phyloP scores from a whole-genome alignment of 2,113 vertebrate genomes.

The Lontra canadensis region DNA sequence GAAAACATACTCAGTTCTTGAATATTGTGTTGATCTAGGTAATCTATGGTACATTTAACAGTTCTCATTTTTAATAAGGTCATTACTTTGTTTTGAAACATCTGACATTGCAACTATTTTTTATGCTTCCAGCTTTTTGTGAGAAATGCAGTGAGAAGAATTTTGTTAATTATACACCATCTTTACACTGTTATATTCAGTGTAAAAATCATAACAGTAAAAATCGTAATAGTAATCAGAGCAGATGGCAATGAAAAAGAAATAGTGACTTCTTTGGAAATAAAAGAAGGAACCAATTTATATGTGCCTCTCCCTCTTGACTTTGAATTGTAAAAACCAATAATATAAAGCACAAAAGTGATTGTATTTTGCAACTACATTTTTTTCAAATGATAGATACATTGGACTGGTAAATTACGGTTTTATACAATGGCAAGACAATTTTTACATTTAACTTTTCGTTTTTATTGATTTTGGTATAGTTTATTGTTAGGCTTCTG shows the following conservation, averaged over 20 bases:
- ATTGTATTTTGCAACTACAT: conserved; percentile 30
- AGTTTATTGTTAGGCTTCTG: conserved; percentile 36
- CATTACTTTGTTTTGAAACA: conserved; percentile 30
- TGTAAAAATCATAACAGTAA: conserved; percentile 27
- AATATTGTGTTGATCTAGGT: background rate
- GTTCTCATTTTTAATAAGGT: background rate
- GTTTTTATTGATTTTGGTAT: conserved; percentile 51
- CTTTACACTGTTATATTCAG: background rate
- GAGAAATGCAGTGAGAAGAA: background rate
- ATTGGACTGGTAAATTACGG: background rate
- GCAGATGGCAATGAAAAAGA: conserved; percentile 41
- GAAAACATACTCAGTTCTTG: background rate
- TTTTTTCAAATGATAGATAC: conserved; percentile 39
- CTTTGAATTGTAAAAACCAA: conserved; percentile 53
- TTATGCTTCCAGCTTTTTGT: background rate
- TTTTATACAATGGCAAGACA: conserved; percentile 35
- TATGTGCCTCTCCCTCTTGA: background rate
- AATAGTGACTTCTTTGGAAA: conserved; percentile 47
- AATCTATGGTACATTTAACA: background rate
- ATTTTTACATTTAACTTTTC: conserved; percentile 59
- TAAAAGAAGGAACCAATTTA: conserved; percentile 15
- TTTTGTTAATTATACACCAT: conserved; percentile 40
- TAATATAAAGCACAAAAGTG: background rate
- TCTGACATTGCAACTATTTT: background rate
- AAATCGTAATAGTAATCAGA: conserved; percentile 38